Percentiles rank a stretch among this genome's conserved stretches.
These are phyloP conservation scores for Chamaea fasciata DNA, from an alignment of 2,113 vertebrate species.

Conservation along the genomic window DNA sequence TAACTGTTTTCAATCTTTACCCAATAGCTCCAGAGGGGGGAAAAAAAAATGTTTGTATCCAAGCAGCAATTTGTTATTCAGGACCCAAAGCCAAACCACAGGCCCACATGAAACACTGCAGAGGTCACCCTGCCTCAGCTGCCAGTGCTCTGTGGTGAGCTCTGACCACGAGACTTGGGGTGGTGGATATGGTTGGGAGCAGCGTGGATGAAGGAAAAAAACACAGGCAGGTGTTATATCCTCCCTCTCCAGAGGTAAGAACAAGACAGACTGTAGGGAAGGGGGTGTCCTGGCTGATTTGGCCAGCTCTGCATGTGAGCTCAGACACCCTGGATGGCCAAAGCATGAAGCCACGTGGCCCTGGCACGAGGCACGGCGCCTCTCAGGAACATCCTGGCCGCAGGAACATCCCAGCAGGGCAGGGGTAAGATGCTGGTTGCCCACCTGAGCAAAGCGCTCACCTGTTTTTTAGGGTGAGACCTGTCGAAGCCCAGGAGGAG, in stretches of 20 bases:
- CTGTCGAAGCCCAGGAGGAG: conserved; percentile 90
- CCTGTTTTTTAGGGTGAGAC: conserved; percentile 94
- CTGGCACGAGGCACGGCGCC: background rate
- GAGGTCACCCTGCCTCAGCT: background rate
- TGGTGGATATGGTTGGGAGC: background rate
- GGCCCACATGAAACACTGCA: background rate
- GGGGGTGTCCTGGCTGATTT: background rate
- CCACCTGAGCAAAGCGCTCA: background rate
- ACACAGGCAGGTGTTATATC: background rate
- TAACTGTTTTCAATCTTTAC: background rate
- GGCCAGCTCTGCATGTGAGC: background rate
- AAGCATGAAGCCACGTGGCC: background rate
- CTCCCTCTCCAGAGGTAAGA: background rate
- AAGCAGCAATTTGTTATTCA: background rate
- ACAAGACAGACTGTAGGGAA: background rate
- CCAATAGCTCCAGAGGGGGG: background rate
- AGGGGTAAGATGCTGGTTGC: background rate
- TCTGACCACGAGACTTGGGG: rapidly evolving
- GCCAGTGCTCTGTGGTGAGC: background rate
- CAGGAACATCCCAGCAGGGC: background rate
- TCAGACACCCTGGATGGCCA: background rate
- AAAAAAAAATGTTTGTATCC: background rate
- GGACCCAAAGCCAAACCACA: background rate
- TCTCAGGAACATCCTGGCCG: background rate
- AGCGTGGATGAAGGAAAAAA: rapidly evolving